Base-by-base conservation (phyloP, 2,113 vertebrate species). In the Cyprinus carpio region DNA sequence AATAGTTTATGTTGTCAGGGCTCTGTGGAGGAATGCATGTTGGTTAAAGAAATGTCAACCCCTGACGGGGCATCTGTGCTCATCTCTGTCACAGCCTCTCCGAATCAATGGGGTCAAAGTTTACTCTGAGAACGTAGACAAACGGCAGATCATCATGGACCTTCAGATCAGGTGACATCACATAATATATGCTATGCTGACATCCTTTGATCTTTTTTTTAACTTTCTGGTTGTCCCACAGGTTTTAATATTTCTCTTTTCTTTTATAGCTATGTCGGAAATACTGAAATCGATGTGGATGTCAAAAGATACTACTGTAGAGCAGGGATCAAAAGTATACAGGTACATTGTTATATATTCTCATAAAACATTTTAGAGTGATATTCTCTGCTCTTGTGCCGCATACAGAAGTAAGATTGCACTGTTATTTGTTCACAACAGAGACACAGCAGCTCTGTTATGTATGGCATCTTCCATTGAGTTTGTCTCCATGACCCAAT, bases 81-180 rank as follows among this genome's bases (percentile, higher is more conserved):
- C 82, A 83, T 65, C 72, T 86, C 37, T 84, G 8, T 93, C 7
- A n/a, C 91, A 99, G 98, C 97, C 98, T 31, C 93, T 98, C 83
- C 94, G 98, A 89, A 95, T 99, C 78, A 98, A 99, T 82, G 98
- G 98, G 87, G 97, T 99, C 6, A 99, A 99, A 88, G 97, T 97
- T 34, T 99, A 99, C 89, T 98, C 97, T 2, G 97, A 99, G 94
- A 99, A 99, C 12, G 97, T 99, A 90, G 98, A 99, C 94, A 99
- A 98, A 91, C 94, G 97, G 43, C 98, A 99, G 90, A 96, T 99
- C 78, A 97, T 99, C 92, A 94, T 99, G 95, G 98, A 99, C 92
- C 95, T 99, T 91, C 96, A 99, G 90, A 96, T 99, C 92, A 99
- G 98, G 98, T 99, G 83, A 87, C 46, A 29, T 49, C 7, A 58